Conservation (phyloP, 2,888 invertebrate genomes). For the Xanthia icteritia region DNA sequence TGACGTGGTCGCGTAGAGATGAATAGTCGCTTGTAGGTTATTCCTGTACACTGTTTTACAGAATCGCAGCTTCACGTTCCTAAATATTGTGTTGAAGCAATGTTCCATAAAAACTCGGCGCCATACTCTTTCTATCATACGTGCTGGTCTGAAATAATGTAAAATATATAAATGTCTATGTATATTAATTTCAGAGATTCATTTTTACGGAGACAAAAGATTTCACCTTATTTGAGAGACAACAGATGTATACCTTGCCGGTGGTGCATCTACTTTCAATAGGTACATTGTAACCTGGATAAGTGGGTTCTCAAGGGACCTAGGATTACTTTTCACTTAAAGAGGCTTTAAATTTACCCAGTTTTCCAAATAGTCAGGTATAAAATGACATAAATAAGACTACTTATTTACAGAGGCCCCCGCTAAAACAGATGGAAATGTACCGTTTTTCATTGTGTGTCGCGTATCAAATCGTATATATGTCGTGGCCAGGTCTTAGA, state of each 20-base stretch:
- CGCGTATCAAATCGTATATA: too few species aligned
- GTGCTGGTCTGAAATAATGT: not conserved
- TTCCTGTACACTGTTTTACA: slow-evolving; percentile 12
- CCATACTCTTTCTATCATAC: not conserved
- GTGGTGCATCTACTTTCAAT: not conserved
- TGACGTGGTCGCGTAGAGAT: slow-evolving; percentile 54
- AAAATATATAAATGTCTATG: not conserved
- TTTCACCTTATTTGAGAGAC: too few species aligned
- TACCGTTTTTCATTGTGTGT: too few species aligned
- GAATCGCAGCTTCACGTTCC: not conserved
- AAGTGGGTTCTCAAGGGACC: too few species aligned
- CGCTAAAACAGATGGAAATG: too few species aligned
- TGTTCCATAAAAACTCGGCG: not conserved
- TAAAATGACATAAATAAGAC: too few species aligned
- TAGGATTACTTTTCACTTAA: too few species aligned
- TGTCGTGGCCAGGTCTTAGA: too few species aligned
- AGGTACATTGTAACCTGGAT: too few species aligned
- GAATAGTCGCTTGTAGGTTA: slow-evolving; percentile 47
- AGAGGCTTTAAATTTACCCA: too few species aligned
- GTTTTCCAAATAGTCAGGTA: too few species aligned
- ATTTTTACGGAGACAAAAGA: not conserved
- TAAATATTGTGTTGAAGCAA: slow-evolving; percentile 2
- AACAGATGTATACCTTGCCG: not conserved
- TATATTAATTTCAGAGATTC: not conserved
- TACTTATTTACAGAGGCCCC: too few species aligned